Percentiles rank a stretch among this genome's conserved stretches.
phyloP scores from a whole-genome alignment of 2,113 vertebrate genomes.

The Odontophorus gujanensis region DNA sequence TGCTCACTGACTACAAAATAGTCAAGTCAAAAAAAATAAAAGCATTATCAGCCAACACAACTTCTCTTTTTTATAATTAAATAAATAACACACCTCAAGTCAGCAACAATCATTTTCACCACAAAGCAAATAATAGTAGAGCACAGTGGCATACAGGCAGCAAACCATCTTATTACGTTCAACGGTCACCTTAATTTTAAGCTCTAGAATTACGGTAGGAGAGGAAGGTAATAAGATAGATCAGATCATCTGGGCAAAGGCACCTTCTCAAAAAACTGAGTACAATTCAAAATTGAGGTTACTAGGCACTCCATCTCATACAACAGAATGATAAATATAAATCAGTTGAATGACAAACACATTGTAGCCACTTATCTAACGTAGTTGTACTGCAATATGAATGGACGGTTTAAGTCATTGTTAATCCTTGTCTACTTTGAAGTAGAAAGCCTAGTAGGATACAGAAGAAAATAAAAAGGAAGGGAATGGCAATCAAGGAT shows the following conservation, averaged over 20 bases:
- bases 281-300: background rate
- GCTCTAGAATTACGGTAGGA: rapidly evolving
- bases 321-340: background rate
- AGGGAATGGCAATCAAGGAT: background rate
- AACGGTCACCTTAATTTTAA: background rate
- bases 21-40: background rate
- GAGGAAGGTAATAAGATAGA: background rate
- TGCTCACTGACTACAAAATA: background rate
- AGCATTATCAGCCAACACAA: background rate
- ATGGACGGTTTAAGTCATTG: background rate
- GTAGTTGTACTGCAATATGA: background rate
- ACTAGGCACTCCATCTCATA: background rate
- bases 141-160: background rate
- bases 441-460: background rate
- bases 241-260: background rate
- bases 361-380: background rate
- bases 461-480: background rate
- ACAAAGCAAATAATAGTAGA: background rate
- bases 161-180: background rate
- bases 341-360: background rate
- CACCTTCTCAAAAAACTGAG: background rate
- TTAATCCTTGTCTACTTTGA: background rate
- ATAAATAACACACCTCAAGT: background rate
- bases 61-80: background rate
- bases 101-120: background rate